Percentiles rank a stretch among this genome's conserved stretches.
Conservation (phyloP, 2,888 invertebrate genomes). For the Andrena chrysosceles region DNA sequence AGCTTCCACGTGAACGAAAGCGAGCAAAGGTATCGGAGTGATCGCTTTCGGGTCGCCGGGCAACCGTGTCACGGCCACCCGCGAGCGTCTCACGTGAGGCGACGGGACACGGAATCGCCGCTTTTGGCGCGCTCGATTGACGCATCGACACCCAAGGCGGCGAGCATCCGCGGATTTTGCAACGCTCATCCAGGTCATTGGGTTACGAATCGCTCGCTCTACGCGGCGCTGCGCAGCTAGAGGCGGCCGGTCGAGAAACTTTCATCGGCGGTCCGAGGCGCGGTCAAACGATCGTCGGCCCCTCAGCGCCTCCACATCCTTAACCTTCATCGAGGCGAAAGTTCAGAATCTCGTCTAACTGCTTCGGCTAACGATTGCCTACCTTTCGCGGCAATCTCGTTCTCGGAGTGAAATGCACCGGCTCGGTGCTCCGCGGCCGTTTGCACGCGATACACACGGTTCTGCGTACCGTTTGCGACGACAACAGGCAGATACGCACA, state of each 20-base stretch:
- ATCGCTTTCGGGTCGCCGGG: conserved; percentile 30
- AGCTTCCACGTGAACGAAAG: conserved; percentile 32
- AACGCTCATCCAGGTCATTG: conserved; percentile 77
- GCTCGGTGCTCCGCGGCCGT: conserved; percentile 52
- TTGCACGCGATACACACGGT: conserved; percentile 48
- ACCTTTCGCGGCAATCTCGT: conserved; percentile 56
- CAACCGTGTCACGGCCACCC: conserved; percentile 46
- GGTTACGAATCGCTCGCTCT: conserved; percentile 65
- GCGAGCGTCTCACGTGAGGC: conserved; percentile 11
- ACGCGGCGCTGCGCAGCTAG: background rate
- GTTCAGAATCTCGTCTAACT: conserved; percentile 75
- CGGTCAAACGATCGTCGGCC: conserved; percentile 64
- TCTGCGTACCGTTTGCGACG: conserved; percentile 63
- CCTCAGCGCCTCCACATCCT: conserved; percentile 47
- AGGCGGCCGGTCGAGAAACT: conserved; percentile 35
- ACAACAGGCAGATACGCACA: conserved; percentile 52
- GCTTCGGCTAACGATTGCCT: conserved; percentile 53
- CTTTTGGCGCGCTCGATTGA: conserved; percentile 29
- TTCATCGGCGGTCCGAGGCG: conserved; percentile 34
- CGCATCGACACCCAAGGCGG: conserved; percentile 1
- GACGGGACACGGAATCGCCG: conserved; percentile 21
- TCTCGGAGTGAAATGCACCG: conserved; percentile 59
- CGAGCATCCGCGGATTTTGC: conserved; percentile 48
- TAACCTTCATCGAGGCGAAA: conserved; percentile 76
- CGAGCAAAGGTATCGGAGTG: conserved; percentile 37